Base-by-base conservation (phyloP, 2,113 vertebrate genomes). In the Clarias gariepinus region DNA sequence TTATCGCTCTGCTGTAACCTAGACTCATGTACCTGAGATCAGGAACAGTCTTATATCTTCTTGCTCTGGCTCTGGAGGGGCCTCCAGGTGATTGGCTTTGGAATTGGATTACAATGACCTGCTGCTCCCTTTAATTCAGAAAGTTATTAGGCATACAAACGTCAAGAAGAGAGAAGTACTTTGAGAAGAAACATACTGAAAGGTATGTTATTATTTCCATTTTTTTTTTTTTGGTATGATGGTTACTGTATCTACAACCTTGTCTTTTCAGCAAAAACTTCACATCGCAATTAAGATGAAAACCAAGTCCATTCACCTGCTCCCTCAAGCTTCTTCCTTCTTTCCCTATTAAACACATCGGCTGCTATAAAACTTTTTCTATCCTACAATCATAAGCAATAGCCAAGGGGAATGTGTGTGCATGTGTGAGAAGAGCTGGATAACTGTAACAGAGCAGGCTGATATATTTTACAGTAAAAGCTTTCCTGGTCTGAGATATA, bases 101-200 rank as follows among this genome's bases (percentile, higher is more conserved):
- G 95, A 95, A 95, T 95, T 95, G 94, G 94, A 95, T 95, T 95
- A 95, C 94, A 94, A 95, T 95, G 95, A 95, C 95, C 94, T 95
- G 93, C 94, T 94, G 93, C 89, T 84, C 66, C 84, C 93, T 95
- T 93, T 94, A 94, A 95, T 95, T 95, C 94, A 93, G 90, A 93
- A 93, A 92, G 93, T 93, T 94, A 95, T 95, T 93, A 93, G 90
- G 89, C 71, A 64, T 81, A 81, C 36, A 78, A 79, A 85, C 13
- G 86, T 73, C 74, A 85, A 76, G 81, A 15, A 69, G 71, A 58
- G 74, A 87, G 86, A 64, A 90, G 87, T 91, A 90, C 87, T 91
- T 89, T 85, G 66, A 88, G 88, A 89, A 66, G 77, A 86, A 87
- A 85, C 60, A 71, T 76, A 85, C 16, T 78, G 66, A 74, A 78